Base-by-base conservation (phyloP, 2,888 invertebrate species). In the Latheticus oryzae region DNA sequence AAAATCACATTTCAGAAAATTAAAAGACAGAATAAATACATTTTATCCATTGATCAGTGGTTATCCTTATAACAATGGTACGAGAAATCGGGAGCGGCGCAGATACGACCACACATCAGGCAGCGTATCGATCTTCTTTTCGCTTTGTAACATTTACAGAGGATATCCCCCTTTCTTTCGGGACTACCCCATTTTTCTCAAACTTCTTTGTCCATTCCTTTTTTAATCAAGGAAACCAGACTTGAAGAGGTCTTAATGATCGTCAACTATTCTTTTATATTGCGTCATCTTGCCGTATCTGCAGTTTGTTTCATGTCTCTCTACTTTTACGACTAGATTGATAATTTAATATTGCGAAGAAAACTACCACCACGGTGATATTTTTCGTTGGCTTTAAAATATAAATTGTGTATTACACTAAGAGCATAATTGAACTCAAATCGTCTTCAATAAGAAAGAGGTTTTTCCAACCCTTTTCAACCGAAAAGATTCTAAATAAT, bases 401-500 rank as follows among this genome's bases (percentile, higher is more conserved):
- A n/a, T n/a, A n/a, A n/a, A n/a, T n/a, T n/a, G n/a, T n/a, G n/a
- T n/a, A n/a, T n/a, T n/a, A n/a, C n/a, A 56, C 37, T 56, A 64
- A n/a, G n/a, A n/a, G n/a, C n/a, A n/a, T n/a, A n/a, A n/a, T n/a
- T n/a, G n/a, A n/a, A n/a, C n/a, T n/a, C n/a, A n/a, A n/a, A n/a
- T n/a, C n/a, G 62, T 58, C 60, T 60, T 66, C 64, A 68, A 68
- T 68, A 58, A 64, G 45, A 9, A 26, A 33, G 23, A 26, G 32
- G 43, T 60, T 53, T 50, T 60, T 51, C 43, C n/a, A n/a, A 60
- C 55, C 61, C 58, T 66, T 68, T 69, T 68, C 66, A 67, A 62
- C 66, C 64, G 48, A 56, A 61, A 68, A 64, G 66, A 67, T 66
- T 68, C 67, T 69, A 66, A 69, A 69, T 69, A 69, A 69, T 69